Base-by-base conservation (phyloP, 2,113 vertebrate genomes). In the Podocnemis expansa region DNA sequence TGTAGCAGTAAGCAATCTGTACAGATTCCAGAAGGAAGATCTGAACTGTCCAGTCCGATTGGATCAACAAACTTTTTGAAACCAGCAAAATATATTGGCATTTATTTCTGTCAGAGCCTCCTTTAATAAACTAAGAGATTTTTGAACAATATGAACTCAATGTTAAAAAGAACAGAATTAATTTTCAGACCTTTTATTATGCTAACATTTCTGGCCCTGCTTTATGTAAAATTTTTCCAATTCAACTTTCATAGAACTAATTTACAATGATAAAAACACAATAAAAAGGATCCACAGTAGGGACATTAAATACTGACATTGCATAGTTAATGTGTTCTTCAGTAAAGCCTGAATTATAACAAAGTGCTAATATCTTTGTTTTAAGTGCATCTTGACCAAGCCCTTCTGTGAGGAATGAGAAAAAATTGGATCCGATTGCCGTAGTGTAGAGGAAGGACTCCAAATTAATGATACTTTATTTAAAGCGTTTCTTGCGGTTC, bases 201-300 rank as follows among this genome's bases (percentile, higher is more conserved):
- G 24, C 75, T 95, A 91, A 96, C 86, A 93, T 84, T 91, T 94
- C 29, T 82, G 83, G 63, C 10, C 14, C 38, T 84, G 67, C 17
- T 27, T 91, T 94, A 54, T 87, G 16, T 89, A 91, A 80, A 76
- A 22, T 3, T 78, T 54, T 85, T 56, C n/a, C n/a, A 91, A 16
- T 78, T 87, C 34, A 1, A 82, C 93, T 95, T 97, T 96, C 41
- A 94, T 87, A 55, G 82, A 94, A 96, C 24, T 58, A 92, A 89
- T 38, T 12, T 38, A 27, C 8, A 89, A 45, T 75, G 92, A 67
- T 85, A 25, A 91, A 95, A 96, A 49, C 27, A 10, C 34, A 82
- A 12, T 81, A 89, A 83, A 88, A n/a, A 25, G 79, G 24, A 80
- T 41, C 55, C 63, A 41, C 14, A 90, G 89, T 82, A 85, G 41